Conservation (phyloP, 30 jellyfish, hydroid and myxozoan genomes). For the Rhopilema esculentum region DNA sequence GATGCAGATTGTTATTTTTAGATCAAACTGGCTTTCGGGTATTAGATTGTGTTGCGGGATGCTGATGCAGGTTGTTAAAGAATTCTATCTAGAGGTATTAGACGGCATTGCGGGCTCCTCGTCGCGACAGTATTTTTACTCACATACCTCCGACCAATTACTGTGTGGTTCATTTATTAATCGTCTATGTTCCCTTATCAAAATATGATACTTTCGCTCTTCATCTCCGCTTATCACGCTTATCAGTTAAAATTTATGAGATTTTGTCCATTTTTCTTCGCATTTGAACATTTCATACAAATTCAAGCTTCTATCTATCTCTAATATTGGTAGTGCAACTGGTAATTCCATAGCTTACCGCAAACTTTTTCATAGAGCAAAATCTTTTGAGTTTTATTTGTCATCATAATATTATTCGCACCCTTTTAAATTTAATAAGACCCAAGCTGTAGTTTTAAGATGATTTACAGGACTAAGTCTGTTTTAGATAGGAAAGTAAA, state of each 20-base stretch:
- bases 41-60: not conserved
- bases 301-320: not conserved
- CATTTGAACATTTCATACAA: not conserved
- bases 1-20: not conserved
- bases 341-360: not conserved
- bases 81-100: conserved; percentile 21
- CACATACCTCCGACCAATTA: conserved; percentile 20
- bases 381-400: too few species aligned
- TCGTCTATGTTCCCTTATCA: conserved; percentile 15
- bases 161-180: conserved; percentile 41
- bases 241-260: conserved; percentile 3
- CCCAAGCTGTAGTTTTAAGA: not conserved
- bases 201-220: conserved; percentile 33
- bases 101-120: conserved; percentile 25
- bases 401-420: not conserved
- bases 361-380: not conserved
- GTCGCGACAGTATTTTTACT: conserved; percentile 35
- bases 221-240: conserved; percentile 51
- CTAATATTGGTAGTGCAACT: not conserved
- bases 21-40: not conserved
- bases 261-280: not conserved
- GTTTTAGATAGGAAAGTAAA: not conserved
- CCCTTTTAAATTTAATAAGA: not conserved
- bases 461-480: not conserved
- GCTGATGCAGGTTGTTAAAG: not conserved